These are phyloP conservation scores for Paedocypris sp. DNA, from an alignment of 2,113 vertebrate genomes.

Conservation along the genomic window DNA sequence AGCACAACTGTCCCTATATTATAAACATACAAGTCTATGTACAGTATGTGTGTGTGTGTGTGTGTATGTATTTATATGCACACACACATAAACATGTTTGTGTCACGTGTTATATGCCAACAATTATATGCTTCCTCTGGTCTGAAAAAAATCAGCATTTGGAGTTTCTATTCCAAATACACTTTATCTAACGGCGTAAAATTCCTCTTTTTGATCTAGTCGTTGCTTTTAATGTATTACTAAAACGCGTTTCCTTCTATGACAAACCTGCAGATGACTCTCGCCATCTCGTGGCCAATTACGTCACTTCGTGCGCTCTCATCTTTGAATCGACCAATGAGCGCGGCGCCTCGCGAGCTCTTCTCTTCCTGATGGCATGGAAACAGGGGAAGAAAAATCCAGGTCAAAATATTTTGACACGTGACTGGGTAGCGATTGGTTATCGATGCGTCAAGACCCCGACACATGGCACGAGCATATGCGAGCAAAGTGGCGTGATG, in stretches of 20 bases:
- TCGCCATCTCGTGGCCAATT: slow-evolving; percentile 10
- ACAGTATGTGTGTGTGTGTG: too few species aligned
- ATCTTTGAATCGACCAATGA: slow-evolving; percentile 54
- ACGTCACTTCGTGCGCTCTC: neutral
- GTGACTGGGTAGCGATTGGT: slow-evolving; percentile 56
- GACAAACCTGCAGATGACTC: neutral
- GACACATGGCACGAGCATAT: slow-evolving; percentile 28
- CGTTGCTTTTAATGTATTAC: too few species aligned
- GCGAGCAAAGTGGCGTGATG: slow-evolving; percentile 4
- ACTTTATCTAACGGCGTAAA: too few species aligned
- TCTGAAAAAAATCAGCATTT: too few species aligned
- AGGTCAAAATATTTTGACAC: slow-evolving; percentile 63
- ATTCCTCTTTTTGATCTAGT: too few species aligned
- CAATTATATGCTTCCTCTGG: too few species aligned
- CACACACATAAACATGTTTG: too few species aligned
- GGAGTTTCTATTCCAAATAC: too few species aligned
- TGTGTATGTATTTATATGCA: too few species aligned
- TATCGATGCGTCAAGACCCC: slow-evolving; percentile 39
- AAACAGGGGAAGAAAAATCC: slow-evolving; percentile 70
- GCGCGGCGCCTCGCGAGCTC: neutral
- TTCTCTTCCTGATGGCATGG: slow-evolving; percentile 64
- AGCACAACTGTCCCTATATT: too few species aligned
- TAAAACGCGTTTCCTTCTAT: neutral
- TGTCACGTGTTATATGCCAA: too few species aligned
- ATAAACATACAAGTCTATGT: too few species aligned